phyloP scores from a whole-genome alignment of 2,113 vertebrate genomes.

The Mobula hypostoma region DNA sequence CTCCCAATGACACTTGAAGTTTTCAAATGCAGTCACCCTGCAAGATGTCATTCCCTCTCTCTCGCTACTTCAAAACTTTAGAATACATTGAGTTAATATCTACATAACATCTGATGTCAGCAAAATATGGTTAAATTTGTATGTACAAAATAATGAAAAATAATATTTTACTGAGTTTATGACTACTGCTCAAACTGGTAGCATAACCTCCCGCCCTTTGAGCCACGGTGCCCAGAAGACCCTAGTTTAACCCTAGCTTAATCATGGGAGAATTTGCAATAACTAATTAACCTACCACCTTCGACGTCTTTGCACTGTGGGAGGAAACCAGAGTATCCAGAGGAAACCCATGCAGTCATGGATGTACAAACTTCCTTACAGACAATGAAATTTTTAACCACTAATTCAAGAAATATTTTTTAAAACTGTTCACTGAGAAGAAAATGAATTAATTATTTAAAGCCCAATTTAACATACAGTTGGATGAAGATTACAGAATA shows the following conservation, averaged over 20 bases:
- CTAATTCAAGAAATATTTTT: not conserved
- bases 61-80: too few relatives aligned
- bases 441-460: not conserved
- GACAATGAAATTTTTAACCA: not conserved
- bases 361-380: too few relatives aligned
- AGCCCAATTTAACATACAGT: not conserved
- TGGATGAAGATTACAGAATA: not conserved
- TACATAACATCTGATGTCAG: not conserved
- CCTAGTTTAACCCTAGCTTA: too few relatives aligned
- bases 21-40: too few relatives aligned
- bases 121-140: not conserved
- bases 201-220: not conserved
- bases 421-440: not conserved
- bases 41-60: too few relatives aligned
- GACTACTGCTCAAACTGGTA: not conserved
- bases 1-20: too few relatives aligned
- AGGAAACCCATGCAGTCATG: too few relatives aligned
- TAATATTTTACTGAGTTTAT: not conserved
- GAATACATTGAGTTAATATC: not conserved
- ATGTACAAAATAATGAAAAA: not conserved
- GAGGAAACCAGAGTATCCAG: too few relatives aligned
- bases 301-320: too few relatives aligned
- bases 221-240: too few relatives aligned
- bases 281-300: too few relatives aligned
- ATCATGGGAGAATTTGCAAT: too few relatives aligned